Base-by-base conservation (phyloP, 2,113 vertebrate species). In the Penelope pileata region DNA sequence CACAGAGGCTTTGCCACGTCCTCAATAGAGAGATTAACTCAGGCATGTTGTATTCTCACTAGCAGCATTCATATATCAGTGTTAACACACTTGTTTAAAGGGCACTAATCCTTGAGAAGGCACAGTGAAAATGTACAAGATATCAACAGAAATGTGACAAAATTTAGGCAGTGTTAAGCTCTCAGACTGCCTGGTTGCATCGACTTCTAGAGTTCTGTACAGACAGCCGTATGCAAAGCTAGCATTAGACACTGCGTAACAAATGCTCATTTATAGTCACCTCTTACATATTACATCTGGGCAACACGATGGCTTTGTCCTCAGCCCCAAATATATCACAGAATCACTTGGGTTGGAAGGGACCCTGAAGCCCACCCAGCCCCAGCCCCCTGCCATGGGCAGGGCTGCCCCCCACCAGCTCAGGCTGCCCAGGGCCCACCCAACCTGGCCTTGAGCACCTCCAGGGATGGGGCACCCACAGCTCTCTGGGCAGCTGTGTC, bases 101-200 rank as follows among this genome's bases (percentile, higher is more conserved):
- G 66, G 23, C 60, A 30, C 24, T 56, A 80, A 81, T 80, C 3
- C 50, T 88, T 59, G 23, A 88, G 53, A 34, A 86, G 10, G 32
- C 47, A 51, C 4, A 30, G 24, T 42, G 38, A 64, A 87, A 85
- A 32, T 0, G 2, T 60, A 26, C 36, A 76, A 38, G 36, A 5
- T 50, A 14, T 21, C n/a, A 93, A 42, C 23, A 18, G 12, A n/a
- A 12, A 2, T 1, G 2, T 8, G 12, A 45, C 7, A 0, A 17
- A 72, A 83, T 3, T 54, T 56, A 62, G 64, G 21, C 14, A 21
- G 30, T 6, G 2, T 7, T 36, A 56, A 72, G 6, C 17, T 30
- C 68, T 60, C 34, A 60, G 16, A 67, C 47, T 60, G 83, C 3
- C 9, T 47, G 19, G 13, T 63, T 58, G 8, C 29, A 43, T 8